A percentile compares a stretch with the other conserved stretches of the same genome.
phyloP scores from a whole-genome alignment of 2,888 invertebrate genomes.

The Trachelus tabidus region DNA sequence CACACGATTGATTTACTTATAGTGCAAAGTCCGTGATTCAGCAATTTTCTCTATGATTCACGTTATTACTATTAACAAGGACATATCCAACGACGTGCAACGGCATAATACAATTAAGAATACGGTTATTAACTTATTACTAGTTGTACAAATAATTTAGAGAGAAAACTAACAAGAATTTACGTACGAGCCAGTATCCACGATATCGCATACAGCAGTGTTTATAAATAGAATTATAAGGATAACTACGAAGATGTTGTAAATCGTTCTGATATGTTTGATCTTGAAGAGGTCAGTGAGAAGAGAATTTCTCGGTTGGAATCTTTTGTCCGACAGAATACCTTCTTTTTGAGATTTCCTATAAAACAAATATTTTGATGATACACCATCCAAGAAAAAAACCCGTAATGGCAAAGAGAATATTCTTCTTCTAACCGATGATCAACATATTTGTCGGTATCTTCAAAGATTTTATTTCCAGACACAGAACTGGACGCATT shows the following conservation, averaged over 20 bases:
- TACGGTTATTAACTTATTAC: not conserved
- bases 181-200: slow-evolving; percentile 81
- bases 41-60: not conserved
- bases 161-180: not conserved
- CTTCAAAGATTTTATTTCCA: not conserved
- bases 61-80: not conserved
- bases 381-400: not conserved
- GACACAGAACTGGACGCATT: not conserved
- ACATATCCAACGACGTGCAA: not conserved
- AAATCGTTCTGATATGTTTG: slow-evolving; percentile 84
- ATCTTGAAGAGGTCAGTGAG: slow-evolving; percentile 82
- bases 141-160: not conserved
- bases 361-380: slow-evolving; percentile 1
- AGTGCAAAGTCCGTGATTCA: not conserved
- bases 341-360: slow-evolving; percentile 39
- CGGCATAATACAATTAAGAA: not conserved
- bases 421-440: not conserved
- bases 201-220: slow-evolving; percentile 78
- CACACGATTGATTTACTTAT: not conserved
- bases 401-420: too few relatives aligned
- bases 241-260: slow-evolving; percentile 85
- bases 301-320: slow-evolving; percentile 80
- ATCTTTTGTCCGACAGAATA: slow-evolving; percentile 73
- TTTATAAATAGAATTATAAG: slow-evolving; percentile 79
- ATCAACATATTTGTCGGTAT: slow-evolving; percentile 9